Evolutionary conservation across 2,797 vertebrate genomes (phyloP).

Genomic region (Luscinia megarhynchos): DNA sequence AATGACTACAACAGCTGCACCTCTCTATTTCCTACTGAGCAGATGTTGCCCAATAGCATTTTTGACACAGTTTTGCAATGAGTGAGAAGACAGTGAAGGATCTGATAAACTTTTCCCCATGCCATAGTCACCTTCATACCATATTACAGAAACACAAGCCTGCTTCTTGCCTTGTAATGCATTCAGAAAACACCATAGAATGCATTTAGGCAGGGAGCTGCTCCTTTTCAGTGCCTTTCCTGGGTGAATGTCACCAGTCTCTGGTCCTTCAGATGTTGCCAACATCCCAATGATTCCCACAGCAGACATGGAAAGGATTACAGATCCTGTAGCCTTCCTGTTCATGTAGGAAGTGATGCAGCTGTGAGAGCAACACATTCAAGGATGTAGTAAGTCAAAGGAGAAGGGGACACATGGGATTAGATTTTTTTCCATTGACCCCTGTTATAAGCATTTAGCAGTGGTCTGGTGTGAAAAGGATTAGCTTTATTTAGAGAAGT

Average conservation of each 20-base stretch:
- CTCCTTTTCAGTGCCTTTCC: background rate
- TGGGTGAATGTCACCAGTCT: background rate
- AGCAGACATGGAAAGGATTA: background rate
- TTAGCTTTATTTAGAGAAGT: background rate
- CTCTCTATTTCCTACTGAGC: background rate
- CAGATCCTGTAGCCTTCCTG: background rate
- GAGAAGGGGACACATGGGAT: background rate
- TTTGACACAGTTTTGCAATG: background rate
- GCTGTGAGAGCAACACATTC: background rate
- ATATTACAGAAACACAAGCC: background rate
- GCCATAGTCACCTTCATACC: background rate
- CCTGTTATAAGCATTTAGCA: background rate
- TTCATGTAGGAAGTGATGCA: background rate
- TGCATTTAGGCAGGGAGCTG: background rate
- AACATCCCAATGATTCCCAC: rapidly evolving
- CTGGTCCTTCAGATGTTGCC: background rate
- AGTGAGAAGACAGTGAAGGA: background rate
- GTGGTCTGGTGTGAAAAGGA: background rate
- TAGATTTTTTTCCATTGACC: background rate
- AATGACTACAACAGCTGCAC: background rate
- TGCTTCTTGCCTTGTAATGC: background rate
- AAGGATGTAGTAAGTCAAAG: background rate
- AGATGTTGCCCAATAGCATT: background rate
- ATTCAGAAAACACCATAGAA: background rate
- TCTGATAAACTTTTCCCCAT: background rate